A percentile compares a stretch with the other conserved stretches of the same genome.
These are phyloP conservation scores for Telmatherina bonti DNA, from an alignment of 2,797 vertebrate species.

Conservation along the genomic window DNA sequence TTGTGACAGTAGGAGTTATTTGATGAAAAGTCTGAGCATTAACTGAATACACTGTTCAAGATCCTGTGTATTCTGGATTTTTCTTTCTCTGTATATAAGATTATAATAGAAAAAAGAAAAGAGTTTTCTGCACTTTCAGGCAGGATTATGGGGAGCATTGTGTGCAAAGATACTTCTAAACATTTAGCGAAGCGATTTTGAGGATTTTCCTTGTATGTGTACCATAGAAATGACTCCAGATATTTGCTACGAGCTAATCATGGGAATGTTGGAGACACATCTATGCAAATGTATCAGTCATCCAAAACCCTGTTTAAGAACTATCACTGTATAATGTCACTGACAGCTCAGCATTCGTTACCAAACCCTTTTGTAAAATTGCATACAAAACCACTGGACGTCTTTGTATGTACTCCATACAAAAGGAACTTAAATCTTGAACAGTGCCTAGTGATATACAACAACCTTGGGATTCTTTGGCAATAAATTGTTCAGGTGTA, in stretches of 20 bases:
- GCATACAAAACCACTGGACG: conserved; percentile 46
- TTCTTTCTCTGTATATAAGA: not conserved
- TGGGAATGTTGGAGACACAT: conserved; percentile 33
- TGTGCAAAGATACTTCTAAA: not conserved
- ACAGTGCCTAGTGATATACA: conserved; percentile 29
- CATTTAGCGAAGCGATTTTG: conserved; percentile 13
- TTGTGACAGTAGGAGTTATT: not conserved
- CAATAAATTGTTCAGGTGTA: conserved; percentile 57
- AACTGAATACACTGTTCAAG: conserved; percentile 19
- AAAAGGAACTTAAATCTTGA: conserved; percentile 26
- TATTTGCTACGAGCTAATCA: conserved; percentile 11
- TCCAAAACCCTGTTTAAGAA: conserved; percentile 30
- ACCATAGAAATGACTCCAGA: not conserved
- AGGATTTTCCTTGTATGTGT: conserved; percentile 1
- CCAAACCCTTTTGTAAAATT: conserved; percentile 26
- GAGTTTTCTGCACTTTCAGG: conserved; percentile 2
- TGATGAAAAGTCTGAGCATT: conserved; percentile 8
- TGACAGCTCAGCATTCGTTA: conserved; percentile 32
- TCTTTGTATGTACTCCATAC: conserved; percentile 39
- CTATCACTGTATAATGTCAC: conserved; percentile 43
- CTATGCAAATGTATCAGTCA: conserved; percentile 21
- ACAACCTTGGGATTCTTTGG: conserved; percentile 53
- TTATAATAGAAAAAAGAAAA: conserved; percentile 12
- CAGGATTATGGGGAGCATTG: not conserved
- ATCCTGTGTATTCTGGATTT: conserved; percentile 17